Conservation (phyloP, 2,888 invertebrate genomes). For the Parasteatoda lunata region DNA sequence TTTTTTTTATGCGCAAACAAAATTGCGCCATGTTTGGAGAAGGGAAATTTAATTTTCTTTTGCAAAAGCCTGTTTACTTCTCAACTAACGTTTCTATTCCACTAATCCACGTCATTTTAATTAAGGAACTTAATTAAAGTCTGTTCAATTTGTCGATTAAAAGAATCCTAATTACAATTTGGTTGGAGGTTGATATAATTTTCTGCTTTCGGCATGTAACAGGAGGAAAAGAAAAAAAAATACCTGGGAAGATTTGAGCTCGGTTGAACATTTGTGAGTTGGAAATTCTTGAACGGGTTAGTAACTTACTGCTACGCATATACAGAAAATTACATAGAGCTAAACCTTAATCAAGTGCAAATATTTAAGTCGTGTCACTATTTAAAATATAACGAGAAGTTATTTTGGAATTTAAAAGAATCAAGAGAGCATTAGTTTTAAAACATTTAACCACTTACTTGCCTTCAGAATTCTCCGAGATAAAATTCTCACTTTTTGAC, state of each 20-base stretch:
- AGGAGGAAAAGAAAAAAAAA: neutral
- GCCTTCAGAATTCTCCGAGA: no score
- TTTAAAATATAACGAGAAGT: no score
- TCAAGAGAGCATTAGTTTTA: no score
- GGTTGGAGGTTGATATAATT: constrained; percentile 29
- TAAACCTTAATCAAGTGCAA: no score
- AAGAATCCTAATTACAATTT: constrained; percentile 39
- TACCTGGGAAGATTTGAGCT: constrained; percentile 18
- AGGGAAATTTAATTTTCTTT: constrained; percentile 32
- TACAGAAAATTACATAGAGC: no score
- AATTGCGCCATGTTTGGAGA: neutral
- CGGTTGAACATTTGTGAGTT: constrained; percentile 29
- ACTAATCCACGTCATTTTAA: constrained; percentile 44
- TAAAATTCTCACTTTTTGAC: no score
- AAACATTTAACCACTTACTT: no score
- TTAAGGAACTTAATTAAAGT: constrained; percentile 53
- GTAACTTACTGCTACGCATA: no score
- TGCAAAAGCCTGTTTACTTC: constrained; percentile 9
- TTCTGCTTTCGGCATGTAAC: neutral
- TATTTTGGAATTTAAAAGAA: no score
- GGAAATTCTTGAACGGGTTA: neutral
- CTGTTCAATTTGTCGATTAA: constrained; percentile 32
- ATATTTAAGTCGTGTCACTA: no score
- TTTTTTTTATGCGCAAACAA: neutral
- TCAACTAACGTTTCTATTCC: constrained; percentile 29